These are phyloP conservation scores for Plotosus lineatus DNA, from an alignment of 2,113 vertebrate genomes.

Conservation along the genomic window DNA sequence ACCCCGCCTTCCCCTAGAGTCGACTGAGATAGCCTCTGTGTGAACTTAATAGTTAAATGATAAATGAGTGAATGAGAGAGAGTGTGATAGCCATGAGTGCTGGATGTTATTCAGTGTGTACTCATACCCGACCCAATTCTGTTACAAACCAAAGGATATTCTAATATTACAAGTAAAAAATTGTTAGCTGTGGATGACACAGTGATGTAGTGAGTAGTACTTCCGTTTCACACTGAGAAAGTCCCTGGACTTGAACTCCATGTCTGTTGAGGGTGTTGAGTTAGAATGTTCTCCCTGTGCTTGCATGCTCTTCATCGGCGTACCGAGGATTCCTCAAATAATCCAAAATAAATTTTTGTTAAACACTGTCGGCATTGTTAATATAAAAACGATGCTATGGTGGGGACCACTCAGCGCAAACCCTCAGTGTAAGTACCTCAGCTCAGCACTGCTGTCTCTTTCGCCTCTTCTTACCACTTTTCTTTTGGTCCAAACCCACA, in stretches of 20 bases:
- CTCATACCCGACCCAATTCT: slow-evolving; percentile 16
- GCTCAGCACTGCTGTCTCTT: background rate
- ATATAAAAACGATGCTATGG: background rate
- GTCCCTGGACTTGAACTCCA: too few species aligned
- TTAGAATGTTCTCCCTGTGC: too few species aligned
- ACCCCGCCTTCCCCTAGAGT: too few species aligned
- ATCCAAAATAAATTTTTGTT: background rate
- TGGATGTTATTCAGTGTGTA: background rate
- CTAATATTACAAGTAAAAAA: too few species aligned
- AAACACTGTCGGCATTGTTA: background rate
- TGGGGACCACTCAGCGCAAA: background rate
- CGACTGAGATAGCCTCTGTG: too few species aligned
- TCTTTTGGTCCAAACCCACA: background rate
- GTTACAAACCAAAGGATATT: slow-evolving; percentile 30
- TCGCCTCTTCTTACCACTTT: background rate
- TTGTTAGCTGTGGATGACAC: too few species aligned
- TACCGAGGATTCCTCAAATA: background rate
- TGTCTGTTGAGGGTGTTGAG: too few species aligned
- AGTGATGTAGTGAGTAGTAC: too few species aligned
- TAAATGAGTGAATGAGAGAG: too few species aligned
- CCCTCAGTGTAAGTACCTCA: background rate
- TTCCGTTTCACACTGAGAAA: too few species aligned
- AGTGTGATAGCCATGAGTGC: background rate
- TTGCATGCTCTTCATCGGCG: too few species aligned
- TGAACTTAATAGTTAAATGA: too few species aligned